Percentiles rank a stretch among this genome's conserved stretches.
phyloP scores from a whole-genome alignment of 2,888 invertebrate genomes.

The Tipula vernalis region DNA sequence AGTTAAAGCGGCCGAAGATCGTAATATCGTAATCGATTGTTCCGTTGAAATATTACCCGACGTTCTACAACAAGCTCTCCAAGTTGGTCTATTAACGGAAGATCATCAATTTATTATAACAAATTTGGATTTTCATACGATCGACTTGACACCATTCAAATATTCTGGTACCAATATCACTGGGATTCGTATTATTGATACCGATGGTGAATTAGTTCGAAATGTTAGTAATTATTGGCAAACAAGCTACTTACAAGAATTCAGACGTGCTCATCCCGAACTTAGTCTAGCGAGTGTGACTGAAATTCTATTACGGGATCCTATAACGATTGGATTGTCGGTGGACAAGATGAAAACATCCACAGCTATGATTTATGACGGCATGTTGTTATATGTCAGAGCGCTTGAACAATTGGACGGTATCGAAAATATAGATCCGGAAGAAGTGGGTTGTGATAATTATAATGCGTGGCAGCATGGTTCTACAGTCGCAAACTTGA shows the following conservation, averaged over 20 bases:
- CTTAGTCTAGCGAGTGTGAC: slow-evolving; percentile 21
- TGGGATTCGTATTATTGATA: slow-evolving; percentile 51
- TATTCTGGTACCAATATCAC: slow-evolving; percentile 76
- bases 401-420: slow-evolving; percentile 55
- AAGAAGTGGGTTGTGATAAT: slow-evolving; percentile 46
- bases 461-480: slow-evolving; percentile 65
- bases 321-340: slow-evolving; percentile 14
- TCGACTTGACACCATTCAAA: slow-evolving; percentile 64
- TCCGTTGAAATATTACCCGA: slow-evolving; percentile 43
- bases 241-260: background rate
- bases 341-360: slow-evolving; percentile 37
- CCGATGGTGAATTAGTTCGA: slow-evolving; percentile 33
- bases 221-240: background rate
- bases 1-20: slow-evolving; percentile 53
- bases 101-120: slow-evolving; percentile 67
- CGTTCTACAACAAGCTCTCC: slow-evolving; percentile 54
- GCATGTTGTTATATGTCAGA: slow-evolving; percentile 65
- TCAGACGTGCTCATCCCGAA: background rate
- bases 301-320: slow-evolving; percentile 27
- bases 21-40: slow-evolving; percentile 65
- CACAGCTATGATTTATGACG: slow-evolving; percentile 74
- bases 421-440: slow-evolving; percentile 35
- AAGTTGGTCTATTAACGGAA: slow-evolving; percentile 75
- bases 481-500: slow-evolving; percentile 68
- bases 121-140: slow-evolving; percentile 67